Base-by-base conservation (phyloP, 2,797 vertebrate genomes). In the Macrochelys suwanniensis region DNA sequence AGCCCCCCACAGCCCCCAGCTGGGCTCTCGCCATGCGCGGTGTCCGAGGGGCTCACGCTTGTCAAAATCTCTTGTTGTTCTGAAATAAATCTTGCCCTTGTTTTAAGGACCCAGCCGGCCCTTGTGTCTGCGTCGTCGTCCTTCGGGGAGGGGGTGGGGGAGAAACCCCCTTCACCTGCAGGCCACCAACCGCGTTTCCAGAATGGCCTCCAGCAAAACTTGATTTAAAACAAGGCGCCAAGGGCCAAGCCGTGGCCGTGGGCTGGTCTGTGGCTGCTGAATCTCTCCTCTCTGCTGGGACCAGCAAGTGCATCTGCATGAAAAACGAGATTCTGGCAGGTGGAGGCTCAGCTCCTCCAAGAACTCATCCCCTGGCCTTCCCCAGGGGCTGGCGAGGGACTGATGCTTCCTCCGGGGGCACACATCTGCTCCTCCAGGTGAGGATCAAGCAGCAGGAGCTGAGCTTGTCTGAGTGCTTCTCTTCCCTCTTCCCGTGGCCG, bases 91-190 rank as follows among this genome's bases (percentile, higher is more conserved):
- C 17, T 37, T 68, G 65, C 21, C 33, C 16, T n/a, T 65, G 61
- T 37, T 37, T 37, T 37, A 37, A 28, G 71, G 71, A 15, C 42
- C 12, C 5, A 6, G 42, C 25, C 42, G 16, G 37, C 59, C 6
- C 59, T 31, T 26, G 71, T 47, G 13, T 47, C 71, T 16, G 23
- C 6, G 6, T 10, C 11, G 7, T 7, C 2, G 19, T 17, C 65
- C 65, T 11, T 2, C 0, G 4, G 23, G 1, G 11, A 37, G 2
- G 11, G 68, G 3, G 23, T 0, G 37, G 23, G 19, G 5, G 2
- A 4, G 6, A 26, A 4, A 12, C 4, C 11, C 13, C 31, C 59
- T 37, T 45, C 25, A 12, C 71, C 25, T 45, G 21, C 42, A 23
- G 59, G 59, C 16, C 33, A 4, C 61, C 31, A 12, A 6, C 17